These are phyloP conservation scores for Eupithecia tripunctaria DNA, from an alignment of 2,888 invertebrate species.

Conservation along the genomic window DNA sequence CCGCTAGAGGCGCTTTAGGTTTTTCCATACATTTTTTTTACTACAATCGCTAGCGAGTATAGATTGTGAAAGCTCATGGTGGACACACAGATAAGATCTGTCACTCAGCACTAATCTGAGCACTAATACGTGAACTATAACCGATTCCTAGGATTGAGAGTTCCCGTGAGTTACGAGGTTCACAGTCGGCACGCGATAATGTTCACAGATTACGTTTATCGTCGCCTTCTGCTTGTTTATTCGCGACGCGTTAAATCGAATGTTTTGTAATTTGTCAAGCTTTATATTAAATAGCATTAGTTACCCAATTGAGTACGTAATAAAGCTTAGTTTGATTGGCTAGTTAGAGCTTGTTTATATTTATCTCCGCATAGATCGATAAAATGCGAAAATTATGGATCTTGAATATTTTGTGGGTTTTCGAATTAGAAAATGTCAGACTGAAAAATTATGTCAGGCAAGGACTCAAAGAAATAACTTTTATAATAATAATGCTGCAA, in stretches of 20 bases:
- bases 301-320: conserved; percentile 29
- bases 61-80: no score
- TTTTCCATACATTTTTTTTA: no score
- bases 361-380: conserved; percentile 19
- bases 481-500: no score
- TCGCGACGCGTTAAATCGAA: conserved; percentile 28
- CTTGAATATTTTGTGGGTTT: not conserved
- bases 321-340: conserved; percentile 34
- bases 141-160: not conserved
- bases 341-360: conserved; percentile 20
- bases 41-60: no score
- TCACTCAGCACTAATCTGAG: no score
- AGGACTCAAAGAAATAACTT: not conserved
- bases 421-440: not conserved
- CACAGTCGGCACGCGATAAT: conserved; percentile 35
- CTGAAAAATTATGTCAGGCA: not conserved
- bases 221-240: conserved; percentile 31
- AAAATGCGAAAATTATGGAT: conserved; percentile 1
- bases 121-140: not conserved
- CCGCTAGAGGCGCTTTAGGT: no score
- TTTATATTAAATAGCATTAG: conserved; percentile 29
- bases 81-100: no score
- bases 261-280: conserved; percentile 29
- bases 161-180: not conserved
- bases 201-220: conserved; percentile 27